These are phyloP conservation scores for Zaprionus inermis DNA, from an alignment of 1,140 invertebrate species.

Conservation along the genomic window DNA sequence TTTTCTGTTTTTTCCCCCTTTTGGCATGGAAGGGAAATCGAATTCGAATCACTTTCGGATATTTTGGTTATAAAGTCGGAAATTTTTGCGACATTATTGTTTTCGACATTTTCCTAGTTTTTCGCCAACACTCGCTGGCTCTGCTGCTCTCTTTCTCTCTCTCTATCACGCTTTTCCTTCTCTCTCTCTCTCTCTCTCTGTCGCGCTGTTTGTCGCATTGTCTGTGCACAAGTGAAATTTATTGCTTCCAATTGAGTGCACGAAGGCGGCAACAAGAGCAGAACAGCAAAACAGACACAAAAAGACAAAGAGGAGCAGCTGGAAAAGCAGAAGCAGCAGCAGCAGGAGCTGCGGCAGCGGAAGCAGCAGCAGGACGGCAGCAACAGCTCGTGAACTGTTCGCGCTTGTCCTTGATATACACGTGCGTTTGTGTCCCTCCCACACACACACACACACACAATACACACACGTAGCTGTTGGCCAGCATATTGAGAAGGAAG, in stretches of 20 bases:
- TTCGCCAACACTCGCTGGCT: constrained; percentile 36
- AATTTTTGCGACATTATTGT: constrained; percentile 83
- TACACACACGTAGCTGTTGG: constrained; percentile 16
- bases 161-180: neutral
- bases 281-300: constrained; percentile 37
- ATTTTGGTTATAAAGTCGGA: constrained; percentile 83
- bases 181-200: constrained; percentile 8
- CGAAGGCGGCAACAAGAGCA: constrained; percentile 60
- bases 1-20: neutral
- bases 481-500: constrained; percentile 79
- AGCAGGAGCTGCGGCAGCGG: constrained; percentile 15
- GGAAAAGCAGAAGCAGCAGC: constrained; percentile 15
- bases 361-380: constrained; percentile 45
- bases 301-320: constrained; percentile 21
- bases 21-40: constrained; percentile 71
- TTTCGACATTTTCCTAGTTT: constrained; percentile 74
- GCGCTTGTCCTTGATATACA: constrained; percentile 80
- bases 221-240: constrained; percentile 76
- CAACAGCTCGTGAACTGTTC: constrained; percentile 69
- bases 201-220: constrained; percentile 48
- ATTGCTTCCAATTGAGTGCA: constrained; percentile 84
- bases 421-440: constrained; percentile 59
- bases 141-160: neutral
- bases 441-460: constrained; percentile 17
- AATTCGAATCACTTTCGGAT: constrained; percentile 84